These are phyloP conservation scores for Atopsyche davidsoni DNA, from an alignment of 1,140 invertebrate species.

Conservation along the genomic window DNA sequence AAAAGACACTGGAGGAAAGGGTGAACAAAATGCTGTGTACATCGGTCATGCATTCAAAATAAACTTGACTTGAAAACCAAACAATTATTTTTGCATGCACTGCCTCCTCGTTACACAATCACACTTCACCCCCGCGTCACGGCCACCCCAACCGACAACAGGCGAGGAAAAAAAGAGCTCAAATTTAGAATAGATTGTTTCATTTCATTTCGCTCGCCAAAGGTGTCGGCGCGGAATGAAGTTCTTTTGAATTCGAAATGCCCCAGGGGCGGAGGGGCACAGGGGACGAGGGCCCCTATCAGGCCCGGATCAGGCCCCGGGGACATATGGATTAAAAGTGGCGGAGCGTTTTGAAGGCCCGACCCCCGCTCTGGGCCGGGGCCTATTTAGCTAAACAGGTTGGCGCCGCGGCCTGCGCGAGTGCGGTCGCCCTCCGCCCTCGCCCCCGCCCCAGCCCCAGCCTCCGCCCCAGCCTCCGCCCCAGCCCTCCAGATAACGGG, in stretches of 20 bases:
- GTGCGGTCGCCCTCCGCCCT: conserved; percentile 5
- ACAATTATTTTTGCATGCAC: background rate
- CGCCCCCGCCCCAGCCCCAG: background rate
- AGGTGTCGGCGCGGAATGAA: conserved; percentile 31
- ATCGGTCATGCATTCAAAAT: too few species aligned
- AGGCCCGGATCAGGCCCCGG: conserved; percentile 31
- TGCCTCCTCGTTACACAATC: background rate
- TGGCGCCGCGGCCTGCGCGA: conserved; percentile 1
- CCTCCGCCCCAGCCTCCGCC: too few species aligned
- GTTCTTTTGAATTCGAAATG: conserved; percentile 30
- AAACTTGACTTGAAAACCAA: background rate
- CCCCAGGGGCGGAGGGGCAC: conserved; percentile 25
- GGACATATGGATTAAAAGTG: conserved; percentile 32
- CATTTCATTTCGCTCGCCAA: conserved; percentile 30
- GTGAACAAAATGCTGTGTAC: too few species aligned
- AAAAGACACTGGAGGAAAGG: too few species aligned
- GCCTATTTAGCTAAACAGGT: conserved; percentile 30
- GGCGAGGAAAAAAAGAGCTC: conserved; percentile 23
- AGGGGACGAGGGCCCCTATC: too few species aligned
- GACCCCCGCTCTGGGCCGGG: conserved; percentile 18
- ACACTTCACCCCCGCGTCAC: background rate
- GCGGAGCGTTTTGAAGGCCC: conserved; percentile 29
- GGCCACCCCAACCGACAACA: conserved; percentile 15
- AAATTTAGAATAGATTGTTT: conserved; percentile 32
- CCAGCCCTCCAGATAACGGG: too few species aligned